Evolutionary conservation across 1,140 invertebrate genomes (phyloP).

Genomic region (Bombus confusus): DNA sequence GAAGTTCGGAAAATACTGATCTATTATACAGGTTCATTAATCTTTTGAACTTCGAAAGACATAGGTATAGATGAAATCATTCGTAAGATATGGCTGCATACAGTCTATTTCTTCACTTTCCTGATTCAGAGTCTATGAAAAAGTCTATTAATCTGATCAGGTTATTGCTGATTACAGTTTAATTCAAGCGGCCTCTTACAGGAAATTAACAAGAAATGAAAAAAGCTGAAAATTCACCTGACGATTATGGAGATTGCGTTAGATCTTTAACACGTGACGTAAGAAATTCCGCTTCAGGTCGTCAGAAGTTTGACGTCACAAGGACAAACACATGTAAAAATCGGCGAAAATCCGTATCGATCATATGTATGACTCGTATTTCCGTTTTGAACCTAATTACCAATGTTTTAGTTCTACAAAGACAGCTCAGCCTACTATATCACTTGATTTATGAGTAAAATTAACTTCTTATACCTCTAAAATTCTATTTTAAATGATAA

Average conservation of each 20-base stretch:
- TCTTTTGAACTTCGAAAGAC: not conserved
- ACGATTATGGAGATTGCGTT: slow-evolving; percentile 23
- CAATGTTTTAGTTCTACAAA: not conserved
- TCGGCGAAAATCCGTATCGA: not conserved
- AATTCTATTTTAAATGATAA: too few species aligned
- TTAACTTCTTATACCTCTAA: not conserved
- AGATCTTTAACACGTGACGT: not conserved
- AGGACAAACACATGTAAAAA: not conserved
- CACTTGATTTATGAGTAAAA: not conserved
- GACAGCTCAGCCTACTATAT: not conserved
- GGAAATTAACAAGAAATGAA: not conserved
- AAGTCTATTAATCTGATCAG: not conserved
- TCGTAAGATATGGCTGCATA: not conserved
- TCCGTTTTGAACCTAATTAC: not conserved
- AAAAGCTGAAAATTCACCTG: not conserved
- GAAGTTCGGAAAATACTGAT: too few species aligned
- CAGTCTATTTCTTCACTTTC: slow-evolving; percentile 5
- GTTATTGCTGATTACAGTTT: not conserved
- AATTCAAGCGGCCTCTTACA: not conserved
- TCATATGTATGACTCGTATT: not conserved
- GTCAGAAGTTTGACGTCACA: slow-evolving; percentile 43
- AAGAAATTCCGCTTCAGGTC: slow-evolving; percentile 40
- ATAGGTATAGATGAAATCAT: too few species aligned
- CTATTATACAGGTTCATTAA: too few species aligned
- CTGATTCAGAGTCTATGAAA: slow-evolving; percentile 8